Evolutionary conservation across 2,113 vertebrate species (phyloP).

Genomic region (Ptilonorhynchus violaceus): DNA sequence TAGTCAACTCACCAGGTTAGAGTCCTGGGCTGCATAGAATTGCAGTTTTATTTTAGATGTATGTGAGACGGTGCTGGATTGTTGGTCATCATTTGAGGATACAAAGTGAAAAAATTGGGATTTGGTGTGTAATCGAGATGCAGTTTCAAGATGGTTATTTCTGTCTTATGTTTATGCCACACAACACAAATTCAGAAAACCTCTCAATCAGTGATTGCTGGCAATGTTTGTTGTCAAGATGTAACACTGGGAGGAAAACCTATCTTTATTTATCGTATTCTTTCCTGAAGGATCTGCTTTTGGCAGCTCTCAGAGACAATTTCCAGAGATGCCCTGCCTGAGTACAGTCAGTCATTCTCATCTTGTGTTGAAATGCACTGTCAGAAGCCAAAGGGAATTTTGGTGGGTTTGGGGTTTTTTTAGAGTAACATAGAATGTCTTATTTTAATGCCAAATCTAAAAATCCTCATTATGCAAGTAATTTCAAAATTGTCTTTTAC

Average conservation of each 20-base stretch:
- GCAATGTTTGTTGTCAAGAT: neutral
- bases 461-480: neutral
- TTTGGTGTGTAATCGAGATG: neutral
- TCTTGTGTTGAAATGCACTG: neutral
- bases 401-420: neutral
- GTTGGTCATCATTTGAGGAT: neutral
- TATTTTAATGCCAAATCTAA: neutral
- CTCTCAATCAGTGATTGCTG: neutral
- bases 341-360: neutral
- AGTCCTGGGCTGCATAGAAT: neutral
- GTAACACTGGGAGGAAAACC: neutral
- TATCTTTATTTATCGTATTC: neutral
- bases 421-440: neutral
- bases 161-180: neutral
- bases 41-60: neutral
- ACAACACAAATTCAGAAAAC: neutral
- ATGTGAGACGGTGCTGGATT: neutral
- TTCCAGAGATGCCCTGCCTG: neutral
- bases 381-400: neutral
- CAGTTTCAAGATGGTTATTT: neutral
- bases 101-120: neutral
- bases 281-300: neutral
- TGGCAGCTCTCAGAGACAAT: neutral
- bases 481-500: neutral
- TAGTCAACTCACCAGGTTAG: rapidly evolving